Evolutionary conservation across 2,113 vertebrate genomes (phyloP).

Genomic region (Mirounga angustirostris): DNA sequence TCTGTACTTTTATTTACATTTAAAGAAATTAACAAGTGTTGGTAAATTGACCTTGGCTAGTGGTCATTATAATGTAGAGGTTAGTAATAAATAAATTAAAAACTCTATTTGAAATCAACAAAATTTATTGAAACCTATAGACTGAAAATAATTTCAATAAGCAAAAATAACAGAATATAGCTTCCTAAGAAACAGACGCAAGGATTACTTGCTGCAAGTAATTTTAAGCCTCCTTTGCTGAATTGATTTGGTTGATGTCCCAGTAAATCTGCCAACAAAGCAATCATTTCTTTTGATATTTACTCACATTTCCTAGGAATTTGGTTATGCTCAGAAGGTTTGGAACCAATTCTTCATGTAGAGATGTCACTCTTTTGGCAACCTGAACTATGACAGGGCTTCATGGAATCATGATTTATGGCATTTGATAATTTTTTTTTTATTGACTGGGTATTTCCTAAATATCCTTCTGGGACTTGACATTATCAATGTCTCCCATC

Average conservation of each 20-base stretch:
- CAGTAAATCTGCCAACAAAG: conserved; percentile 39
- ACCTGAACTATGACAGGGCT: background rate
- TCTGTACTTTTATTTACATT: background rate
- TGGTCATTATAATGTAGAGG: background rate
- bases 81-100: background rate
- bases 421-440: background rate
- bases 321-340: conserved; percentile 25
- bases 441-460: background rate
- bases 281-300: conserved; percentile 33
- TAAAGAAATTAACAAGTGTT: background rate
- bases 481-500: background rate
- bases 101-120: background rate
- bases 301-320: conserved; percentile 41
- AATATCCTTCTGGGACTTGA: background rate
- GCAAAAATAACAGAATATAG: background rate
- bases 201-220: conserved; percentile 23
- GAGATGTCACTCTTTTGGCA: background rate
- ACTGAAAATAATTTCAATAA: conserved; percentile 13
- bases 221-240: conserved; percentile 28
- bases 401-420: background rate
- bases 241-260: conserved; percentile 46
- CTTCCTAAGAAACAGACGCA: background rate
- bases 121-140: background rate
- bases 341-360: background rate
- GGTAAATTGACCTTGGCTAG: background rate